Evolutionary conservation across 1,140 invertebrate genomes (phyloP).

Genomic region (Rhagoletis pomonella): DNA sequence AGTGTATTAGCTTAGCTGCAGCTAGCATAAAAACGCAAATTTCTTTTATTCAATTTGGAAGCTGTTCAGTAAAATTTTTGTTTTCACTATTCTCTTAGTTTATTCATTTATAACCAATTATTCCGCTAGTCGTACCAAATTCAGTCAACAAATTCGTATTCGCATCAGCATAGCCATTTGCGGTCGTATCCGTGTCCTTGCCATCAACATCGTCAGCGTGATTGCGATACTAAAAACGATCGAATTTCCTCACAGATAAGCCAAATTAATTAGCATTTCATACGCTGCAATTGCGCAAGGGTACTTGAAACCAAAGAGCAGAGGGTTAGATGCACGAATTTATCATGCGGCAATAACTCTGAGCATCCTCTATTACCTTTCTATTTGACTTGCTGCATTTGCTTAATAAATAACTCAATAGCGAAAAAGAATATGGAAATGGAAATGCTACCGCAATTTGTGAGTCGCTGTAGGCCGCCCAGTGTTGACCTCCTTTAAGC

Average conservation of each 20-base stretch:
- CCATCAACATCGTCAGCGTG: neutral
- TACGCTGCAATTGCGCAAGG: neutral
- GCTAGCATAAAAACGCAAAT: too few relatives aligned
- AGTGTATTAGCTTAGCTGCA: too few relatives aligned
- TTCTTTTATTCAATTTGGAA: too few relatives aligned
- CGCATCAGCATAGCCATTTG: neutral
- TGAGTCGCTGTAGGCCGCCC: neutral
- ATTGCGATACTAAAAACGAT: neutral
- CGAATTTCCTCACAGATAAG: constrained; percentile 46
- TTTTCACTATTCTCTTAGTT: neutral
- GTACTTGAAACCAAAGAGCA: constrained; percentile 29
- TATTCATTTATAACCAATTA: neutral
- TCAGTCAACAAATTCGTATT: neutral
- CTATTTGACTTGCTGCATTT: constrained; percentile 41
- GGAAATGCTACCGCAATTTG: neutral
- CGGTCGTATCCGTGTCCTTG: neutral
- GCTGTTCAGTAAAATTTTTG: neutral
- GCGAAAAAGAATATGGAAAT: neutral
- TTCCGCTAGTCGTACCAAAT: neutral
- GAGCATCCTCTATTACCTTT: constrained; percentile 20
- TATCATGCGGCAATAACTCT: constrained; percentile 19
- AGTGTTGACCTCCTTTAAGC: constrained; percentile 32
- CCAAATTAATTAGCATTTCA: constrained; percentile 47
- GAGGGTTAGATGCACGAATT: constrained; percentile 3
- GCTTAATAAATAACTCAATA: constrained; percentile 26